Evolutionary conservation across 2,888 invertebrate genomes (phyloP), one percentile per base, ranked within the genome.

Genomic region (Thysanoteuthis rhombus): DNA sequence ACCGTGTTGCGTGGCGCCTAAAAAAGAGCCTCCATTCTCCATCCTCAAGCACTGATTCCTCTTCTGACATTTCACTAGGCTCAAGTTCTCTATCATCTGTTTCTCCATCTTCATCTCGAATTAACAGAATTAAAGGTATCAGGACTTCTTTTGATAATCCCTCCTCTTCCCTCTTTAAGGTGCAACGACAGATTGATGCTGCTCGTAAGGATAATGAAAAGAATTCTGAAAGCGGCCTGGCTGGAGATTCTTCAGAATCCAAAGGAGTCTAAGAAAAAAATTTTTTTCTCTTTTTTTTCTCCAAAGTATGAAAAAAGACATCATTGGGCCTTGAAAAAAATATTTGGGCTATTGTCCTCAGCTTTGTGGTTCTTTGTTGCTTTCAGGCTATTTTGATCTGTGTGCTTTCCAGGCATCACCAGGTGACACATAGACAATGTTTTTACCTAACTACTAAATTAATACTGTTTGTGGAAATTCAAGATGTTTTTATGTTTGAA

Each of bases 161-260:
- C 45, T 92, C 75, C n/a, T 75, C 42, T 92, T 92, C 92, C 92
- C n/a, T 92, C 45, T 92, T 45, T 92, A 92, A 92, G 92, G 92
- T 92, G 45, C 40, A 40, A 45, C 42, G 45, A 92, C 42, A 92
- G 19, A 92, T 92, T 92, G 92, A 92, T 39, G 90, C 40, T 40
- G 40, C 39, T 28, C 90, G 40, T 0, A 38, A 90, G 39, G 90
- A 39, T 90, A 39, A 32, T 40, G 90, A 12, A 40, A 25, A 90
- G 22, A 10, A 40, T 32, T 38, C 12, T 90, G 90, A 42, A 90
- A 90, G 40, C 40, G 40, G 28, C 39, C 28, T 40, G 40, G 25
- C 10, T 25, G 90, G 25, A 39, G 19, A 28, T 25, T 75, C 75
- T 75, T 75, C n/a, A 75, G 10, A 75, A 75, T 75, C 75, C 19